Evolutionary conservation across 2,113 vertebrate species (phyloP), one percentile per base, ranked within the genome.

Genomic region (Synodontis membranacea): DNA sequence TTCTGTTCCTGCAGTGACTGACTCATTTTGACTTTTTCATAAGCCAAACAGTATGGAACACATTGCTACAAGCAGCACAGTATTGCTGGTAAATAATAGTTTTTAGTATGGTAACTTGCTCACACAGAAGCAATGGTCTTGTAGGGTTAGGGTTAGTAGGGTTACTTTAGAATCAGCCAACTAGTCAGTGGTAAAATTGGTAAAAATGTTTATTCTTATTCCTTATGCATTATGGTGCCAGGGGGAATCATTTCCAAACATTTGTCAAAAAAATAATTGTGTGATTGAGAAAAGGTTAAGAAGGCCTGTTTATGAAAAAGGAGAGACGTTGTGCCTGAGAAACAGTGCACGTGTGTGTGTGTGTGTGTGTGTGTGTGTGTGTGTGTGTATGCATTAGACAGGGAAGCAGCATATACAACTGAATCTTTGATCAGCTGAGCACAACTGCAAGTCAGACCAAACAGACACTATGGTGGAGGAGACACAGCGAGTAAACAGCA

Each of bases 391-490:
- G 46, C 56, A 52, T 66, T 58, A 28, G 44, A 86, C 68, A 60
- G 48, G 68, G 62, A 88, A 88, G 17, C 80, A 87, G 72, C 42
- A 62, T 88, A 60, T 80, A 42, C 88, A 62, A 84, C 75, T 46
- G 28, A 83, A 75, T 21, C 86, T 88, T 86, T 90, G 86, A 88
- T 90, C 83, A 83, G 84, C 80, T 86, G 80, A 88, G 83, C 66
- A 28, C 74, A 87, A 79, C 86, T 66, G 19, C 50, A 74, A 78
- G 28, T 42, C 80, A 72, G 72, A 34, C 62, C 15, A 28, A 28
- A 54, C 42, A 48, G 60, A 86, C 3, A 12, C 37, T 44, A 28
- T 34, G 62, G 48, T 83, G 60, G 21, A 81, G 83, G 44, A 85
- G 62, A 60, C 75, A 80, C 78, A 54, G 58, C 12, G 23, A 60